Evolutionary conservation across 1,140 invertebrate genomes (phyloP).

Genomic region (Vanessa atalanta): DNA sequence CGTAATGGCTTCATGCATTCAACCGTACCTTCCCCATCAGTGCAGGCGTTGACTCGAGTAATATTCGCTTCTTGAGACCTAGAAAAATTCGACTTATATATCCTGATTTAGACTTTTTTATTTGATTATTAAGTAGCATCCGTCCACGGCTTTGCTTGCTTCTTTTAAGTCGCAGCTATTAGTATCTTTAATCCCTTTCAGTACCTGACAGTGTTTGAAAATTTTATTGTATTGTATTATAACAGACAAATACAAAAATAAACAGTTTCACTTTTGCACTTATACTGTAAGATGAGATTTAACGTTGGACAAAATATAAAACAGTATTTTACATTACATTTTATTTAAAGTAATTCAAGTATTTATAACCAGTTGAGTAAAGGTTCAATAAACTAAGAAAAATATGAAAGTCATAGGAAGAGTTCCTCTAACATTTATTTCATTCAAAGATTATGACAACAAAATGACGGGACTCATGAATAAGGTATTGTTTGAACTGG

Average conservation of each 20-base stretch:
- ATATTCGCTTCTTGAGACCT: slow-evolving; percentile 82
- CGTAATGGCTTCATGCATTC: slow-evolving; percentile 81
- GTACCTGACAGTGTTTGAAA: too few species aligned
- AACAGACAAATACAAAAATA: too few species aligned
- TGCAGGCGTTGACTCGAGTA: slow-evolving; percentile 68
- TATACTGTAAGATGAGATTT: not conserved
- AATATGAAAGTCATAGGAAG: too few species aligned
- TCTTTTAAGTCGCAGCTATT: too few species aligned
- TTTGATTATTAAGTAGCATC: not conserved
- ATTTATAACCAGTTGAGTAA: too few species aligned
- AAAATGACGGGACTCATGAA: not conserved
- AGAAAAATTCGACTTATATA: not conserved
- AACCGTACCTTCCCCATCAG: slow-evolving; percentile 55
- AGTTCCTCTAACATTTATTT: too few species aligned
- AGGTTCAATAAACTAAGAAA: too few species aligned
- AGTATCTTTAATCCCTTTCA: too few species aligned
- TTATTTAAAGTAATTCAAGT: too few species aligned
- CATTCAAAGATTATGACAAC: not conserved
- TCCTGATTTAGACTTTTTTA: not conserved
- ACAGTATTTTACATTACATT: not conserved
- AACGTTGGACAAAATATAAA: not conserved
- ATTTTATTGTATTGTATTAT: too few species aligned
- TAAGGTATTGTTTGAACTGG: slow-evolving; percentile 7
- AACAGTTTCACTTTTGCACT: too few species aligned
- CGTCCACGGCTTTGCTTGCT: too few species aligned